A percentile compares a stretch with the other conserved stretches of the same genome.
Evolutionary conservation across 2,797 vertebrate genomes (phyloP).

Genomic region (Liasis olivaceus): DNA sequence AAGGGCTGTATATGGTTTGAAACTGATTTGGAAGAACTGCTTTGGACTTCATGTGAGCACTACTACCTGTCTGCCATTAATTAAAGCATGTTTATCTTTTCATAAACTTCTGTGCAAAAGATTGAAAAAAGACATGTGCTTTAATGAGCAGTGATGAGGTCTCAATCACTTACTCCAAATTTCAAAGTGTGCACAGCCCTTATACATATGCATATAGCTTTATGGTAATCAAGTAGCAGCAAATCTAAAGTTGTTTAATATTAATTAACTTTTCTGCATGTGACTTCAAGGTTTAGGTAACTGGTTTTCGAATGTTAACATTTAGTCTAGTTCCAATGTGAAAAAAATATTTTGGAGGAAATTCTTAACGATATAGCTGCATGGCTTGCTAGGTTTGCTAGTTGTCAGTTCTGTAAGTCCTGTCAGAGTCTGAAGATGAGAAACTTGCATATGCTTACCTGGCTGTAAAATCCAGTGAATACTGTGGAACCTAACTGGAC

Average conservation of each 20-base stretch:
- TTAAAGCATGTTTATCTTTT: neutral
- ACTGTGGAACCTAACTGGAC: neutral
- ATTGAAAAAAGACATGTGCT: neutral
- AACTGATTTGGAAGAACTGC: neutral
- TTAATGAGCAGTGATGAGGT: neutral
- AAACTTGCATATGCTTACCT: neutral
- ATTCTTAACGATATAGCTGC: neutral
- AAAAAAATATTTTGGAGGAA: neutral
- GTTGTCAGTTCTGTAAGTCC: neutral
- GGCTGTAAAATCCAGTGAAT: neutral
- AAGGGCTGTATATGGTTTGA: neutral
- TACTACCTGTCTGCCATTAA: neutral
- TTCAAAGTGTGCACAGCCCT: neutral
- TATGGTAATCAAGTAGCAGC: neutral
- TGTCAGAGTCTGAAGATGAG: neutral
- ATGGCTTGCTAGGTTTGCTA: neutral
- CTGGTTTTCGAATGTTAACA: neutral
- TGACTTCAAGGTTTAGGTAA: neutral
- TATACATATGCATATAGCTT: neutral
- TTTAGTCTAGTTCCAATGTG: neutral
- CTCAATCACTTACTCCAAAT: neutral
- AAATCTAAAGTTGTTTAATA: neutral
- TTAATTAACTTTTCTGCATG: neutral
- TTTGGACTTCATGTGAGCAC: neutral
- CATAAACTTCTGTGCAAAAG: neutral